phyloP scores from a whole-genome alignment of 1,140 invertebrate genomes.

The Drosophila bocqueti region DNA sequence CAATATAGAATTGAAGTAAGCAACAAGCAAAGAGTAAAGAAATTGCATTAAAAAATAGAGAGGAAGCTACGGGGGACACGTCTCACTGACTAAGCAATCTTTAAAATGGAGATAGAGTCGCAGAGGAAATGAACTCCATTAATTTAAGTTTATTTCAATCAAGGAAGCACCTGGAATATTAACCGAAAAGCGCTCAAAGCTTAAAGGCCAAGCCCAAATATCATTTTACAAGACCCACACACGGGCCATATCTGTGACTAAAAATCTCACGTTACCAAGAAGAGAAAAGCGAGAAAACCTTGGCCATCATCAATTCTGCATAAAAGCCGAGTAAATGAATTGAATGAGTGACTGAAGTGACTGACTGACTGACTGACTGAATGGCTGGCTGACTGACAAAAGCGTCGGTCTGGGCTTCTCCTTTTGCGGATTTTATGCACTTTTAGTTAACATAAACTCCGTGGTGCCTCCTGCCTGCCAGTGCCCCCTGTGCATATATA shows the following conservation, averaged over 20 bases:
- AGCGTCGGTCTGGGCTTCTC: slow-evolving; percentile 47
- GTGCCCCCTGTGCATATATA: slow-evolving; percentile 33
- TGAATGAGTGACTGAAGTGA: slow-evolving; percentile 48
- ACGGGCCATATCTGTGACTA: slow-evolving; percentile 3
- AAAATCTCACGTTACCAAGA: slow-evolving; percentile 51
- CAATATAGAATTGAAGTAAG: slow-evolving; percentile 44
- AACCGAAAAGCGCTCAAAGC: slow-evolving; percentile 9
- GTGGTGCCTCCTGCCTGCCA: neutral
- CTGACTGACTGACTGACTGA: slow-evolving; percentile 19
- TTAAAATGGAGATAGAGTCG: slow-evolving; percentile 25
- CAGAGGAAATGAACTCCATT: slow-evolving; percentile 38
- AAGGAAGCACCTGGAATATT: slow-evolving; percentile 13
- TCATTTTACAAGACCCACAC: slow-evolving; percentile 39
- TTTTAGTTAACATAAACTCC: slow-evolving; percentile 80
- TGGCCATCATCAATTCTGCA: slow-evolving; percentile 60
- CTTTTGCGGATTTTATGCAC: slow-evolving; percentile 75
- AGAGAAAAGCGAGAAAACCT: slow-evolving; percentile 29
- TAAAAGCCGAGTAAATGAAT: slow-evolving; percentile 53
- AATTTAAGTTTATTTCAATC: slow-evolving; percentile 20
- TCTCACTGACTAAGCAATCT: slow-evolving; percentile 36
- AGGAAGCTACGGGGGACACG: slow-evolving; percentile 13
- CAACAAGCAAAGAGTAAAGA: slow-evolving; percentile 38
- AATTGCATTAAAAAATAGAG: slow-evolving; percentile 55
- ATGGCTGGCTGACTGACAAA: slow-evolving; percentile 49
- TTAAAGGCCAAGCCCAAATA: slow-evolving; percentile 28